Evolutionary conservation across 2,888 invertebrate genomes (phyloP).

Genomic region (Trissoscelio sp.): DNA sequence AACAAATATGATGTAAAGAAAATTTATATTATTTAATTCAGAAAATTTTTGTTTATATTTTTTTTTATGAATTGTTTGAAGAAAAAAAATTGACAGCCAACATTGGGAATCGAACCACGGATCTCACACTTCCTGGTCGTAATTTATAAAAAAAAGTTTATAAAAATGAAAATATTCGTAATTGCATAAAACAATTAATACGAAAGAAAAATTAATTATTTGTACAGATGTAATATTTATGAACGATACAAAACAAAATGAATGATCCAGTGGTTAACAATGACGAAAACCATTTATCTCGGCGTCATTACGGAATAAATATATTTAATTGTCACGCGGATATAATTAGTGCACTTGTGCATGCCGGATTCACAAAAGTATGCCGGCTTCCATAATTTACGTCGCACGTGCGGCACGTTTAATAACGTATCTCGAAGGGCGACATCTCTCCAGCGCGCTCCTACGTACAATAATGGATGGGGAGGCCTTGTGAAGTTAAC

Average conservation of each 20-base stretch:
- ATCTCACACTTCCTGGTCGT: no score
- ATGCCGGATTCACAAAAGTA: slow-evolving; percentile 37
- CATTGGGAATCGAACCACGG: no score
- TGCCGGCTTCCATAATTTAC: slow-evolving; percentile 40
- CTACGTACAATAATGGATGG: slow-evolving; percentile 69
- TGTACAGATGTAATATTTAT: no score
- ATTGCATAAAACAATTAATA: no score
- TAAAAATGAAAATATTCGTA: no score
- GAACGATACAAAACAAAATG: not conserved
- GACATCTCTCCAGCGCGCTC: slow-evolving; percentile 29
- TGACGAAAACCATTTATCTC: slow-evolving; percentile 5
- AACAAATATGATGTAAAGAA: no score
- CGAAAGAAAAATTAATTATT: no score
- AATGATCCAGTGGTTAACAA: not conserved
- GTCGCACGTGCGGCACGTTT: slow-evolving; percentile 39
- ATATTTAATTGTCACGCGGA: slow-evolving; percentile 28
- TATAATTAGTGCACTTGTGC: slow-evolving; percentile 38
- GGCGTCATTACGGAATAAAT: slow-evolving; percentile 3
- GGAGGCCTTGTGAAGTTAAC: slow-evolving; percentile 74
- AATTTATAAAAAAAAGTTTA: no score
- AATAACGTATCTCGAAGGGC: slow-evolving; percentile 37
- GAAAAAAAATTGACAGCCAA: no score
- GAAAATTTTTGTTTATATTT: no score
- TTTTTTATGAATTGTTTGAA: no score
- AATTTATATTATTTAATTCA: no score